These are phyloP conservation scores for Nomada fucata DNA, from an alignment of 2,888 invertebrate species.

Conservation along the genomic window DNA sequence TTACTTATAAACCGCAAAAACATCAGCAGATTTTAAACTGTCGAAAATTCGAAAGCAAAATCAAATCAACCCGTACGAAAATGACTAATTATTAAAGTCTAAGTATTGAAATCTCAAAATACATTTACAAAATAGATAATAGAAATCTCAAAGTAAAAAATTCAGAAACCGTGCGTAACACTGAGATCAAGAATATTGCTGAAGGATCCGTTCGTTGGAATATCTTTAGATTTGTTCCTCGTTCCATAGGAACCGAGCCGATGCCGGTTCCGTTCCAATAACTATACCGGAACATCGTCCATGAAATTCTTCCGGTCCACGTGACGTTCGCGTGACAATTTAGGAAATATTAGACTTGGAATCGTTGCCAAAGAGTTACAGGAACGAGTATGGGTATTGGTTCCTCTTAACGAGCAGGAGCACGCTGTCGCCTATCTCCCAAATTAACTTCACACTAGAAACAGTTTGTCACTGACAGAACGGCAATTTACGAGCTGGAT, in stretches of 20 bases:
- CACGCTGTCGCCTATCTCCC: constrained; percentile 11
- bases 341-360: constrained; percentile 15
- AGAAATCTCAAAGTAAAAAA: too few relatives aligned
- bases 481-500: constrained; percentile 42
- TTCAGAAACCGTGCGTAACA: not conserved
- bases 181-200: not conserved
- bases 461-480: constrained; percentile 50
- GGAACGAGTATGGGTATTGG: constrained; percentile 15
- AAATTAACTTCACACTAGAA: constrained; percentile 45
- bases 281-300: constrained; percentile 18
- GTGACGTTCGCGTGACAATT: constrained; percentile 44
- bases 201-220: not conserved
- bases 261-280: constrained; percentile 4
- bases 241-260: not conserved
- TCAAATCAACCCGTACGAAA: too few relatives aligned
- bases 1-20: too few relatives aligned
- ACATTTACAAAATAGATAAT: too few relatives aligned
- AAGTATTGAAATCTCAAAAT: too few relatives aligned
- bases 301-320: constrained; percentile 38
- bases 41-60: too few relatives aligned
- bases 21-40: too few relatives aligned
- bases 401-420: constrained; percentile 16
- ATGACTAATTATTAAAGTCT: too few relatives aligned
- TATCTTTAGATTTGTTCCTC: not conserved
- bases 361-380: constrained; percentile 42